A percentile compares a stretch with the other conserved stretches of the same genome.
Evolutionary conservation across 2,113 vertebrate genomes (phyloP).

Genomic region (Phocoena phocoena): DNA sequence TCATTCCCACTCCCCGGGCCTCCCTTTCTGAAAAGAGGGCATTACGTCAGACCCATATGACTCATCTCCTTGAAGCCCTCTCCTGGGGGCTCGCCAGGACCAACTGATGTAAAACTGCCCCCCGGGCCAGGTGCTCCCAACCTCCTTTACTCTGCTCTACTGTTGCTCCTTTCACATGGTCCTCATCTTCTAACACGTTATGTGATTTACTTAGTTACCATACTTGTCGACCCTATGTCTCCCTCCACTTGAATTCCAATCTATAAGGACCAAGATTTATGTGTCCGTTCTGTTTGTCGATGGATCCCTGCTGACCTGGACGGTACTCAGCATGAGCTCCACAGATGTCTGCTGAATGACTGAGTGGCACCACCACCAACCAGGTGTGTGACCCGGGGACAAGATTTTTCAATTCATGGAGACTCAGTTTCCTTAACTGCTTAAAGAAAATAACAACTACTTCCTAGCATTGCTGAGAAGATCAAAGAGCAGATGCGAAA

Average conservation of each 20-base stretch:
- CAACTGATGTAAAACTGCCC: accelerated
- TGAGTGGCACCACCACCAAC: too few relatives aligned
- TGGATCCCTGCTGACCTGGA: neutral
- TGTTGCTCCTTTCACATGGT: too few relatives aligned
- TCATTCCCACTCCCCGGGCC: neutral
- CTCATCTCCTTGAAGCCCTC: too few relatives aligned
- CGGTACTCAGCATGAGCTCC: neutral
- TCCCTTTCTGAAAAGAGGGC: neutral
- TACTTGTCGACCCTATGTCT: accelerated
- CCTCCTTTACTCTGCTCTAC: neutral
- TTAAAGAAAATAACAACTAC: neutral
- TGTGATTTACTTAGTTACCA: neutral
- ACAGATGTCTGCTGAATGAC: neutral
- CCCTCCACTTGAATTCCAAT: neutral
- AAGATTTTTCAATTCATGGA: neutral
- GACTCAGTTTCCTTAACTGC: neutral
- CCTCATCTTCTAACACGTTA: neutral
- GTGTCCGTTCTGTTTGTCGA: neutral
- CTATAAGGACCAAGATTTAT: neutral
- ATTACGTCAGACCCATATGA: neutral
- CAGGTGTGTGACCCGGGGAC: neutral
- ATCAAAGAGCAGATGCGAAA: neutral
- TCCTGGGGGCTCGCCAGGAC: neutral
- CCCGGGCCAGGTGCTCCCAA: neutral
- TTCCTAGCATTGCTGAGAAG: neutral